Percentiles rank a stretch among this genome's conserved stretches.
Conservation (phyloP, 1,140 invertebrate genomes). For the Brachionus koreanus region DNA sequence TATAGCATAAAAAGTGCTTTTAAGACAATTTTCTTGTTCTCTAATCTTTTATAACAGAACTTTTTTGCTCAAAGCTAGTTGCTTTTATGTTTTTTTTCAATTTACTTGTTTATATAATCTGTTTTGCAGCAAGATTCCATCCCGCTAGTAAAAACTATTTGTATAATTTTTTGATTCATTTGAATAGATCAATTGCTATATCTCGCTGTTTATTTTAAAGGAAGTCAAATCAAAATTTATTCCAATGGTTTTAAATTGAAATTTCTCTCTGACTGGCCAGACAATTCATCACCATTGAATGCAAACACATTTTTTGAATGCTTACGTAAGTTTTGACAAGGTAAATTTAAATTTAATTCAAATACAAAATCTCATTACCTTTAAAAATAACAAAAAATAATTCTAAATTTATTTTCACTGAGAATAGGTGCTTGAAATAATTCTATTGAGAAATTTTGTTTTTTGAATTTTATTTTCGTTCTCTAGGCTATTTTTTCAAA, state of each 20-base stretch:
- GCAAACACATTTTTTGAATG: neutral
- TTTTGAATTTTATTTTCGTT: neutral
- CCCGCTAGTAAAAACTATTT: neutral
- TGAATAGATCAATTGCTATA: neutral
- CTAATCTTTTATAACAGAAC: neutral
- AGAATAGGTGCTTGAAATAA: neutral
- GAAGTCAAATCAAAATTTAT: neutral
- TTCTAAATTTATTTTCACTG: neutral
- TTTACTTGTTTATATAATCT: neutral
- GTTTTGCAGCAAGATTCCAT: neutral
- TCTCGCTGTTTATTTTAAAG: neutral
- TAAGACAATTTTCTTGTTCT: neutral
- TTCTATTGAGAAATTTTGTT: neutral
- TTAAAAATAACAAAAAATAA: neutral
- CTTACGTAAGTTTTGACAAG: neutral
- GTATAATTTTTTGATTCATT: neutral
- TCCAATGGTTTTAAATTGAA: neutral
- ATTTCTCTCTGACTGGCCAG: neutral
- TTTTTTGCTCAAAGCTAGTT: neutral
- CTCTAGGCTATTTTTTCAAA: neutral
- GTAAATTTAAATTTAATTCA: neutral
- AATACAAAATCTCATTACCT: constrained; percentile 4
- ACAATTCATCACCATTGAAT: neutral
- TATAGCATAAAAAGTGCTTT: neutral
- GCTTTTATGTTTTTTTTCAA: neutral